Base-by-base conservation (phyloP, 1,140 invertebrate species). In the Potamilus streckersoni region DNA sequence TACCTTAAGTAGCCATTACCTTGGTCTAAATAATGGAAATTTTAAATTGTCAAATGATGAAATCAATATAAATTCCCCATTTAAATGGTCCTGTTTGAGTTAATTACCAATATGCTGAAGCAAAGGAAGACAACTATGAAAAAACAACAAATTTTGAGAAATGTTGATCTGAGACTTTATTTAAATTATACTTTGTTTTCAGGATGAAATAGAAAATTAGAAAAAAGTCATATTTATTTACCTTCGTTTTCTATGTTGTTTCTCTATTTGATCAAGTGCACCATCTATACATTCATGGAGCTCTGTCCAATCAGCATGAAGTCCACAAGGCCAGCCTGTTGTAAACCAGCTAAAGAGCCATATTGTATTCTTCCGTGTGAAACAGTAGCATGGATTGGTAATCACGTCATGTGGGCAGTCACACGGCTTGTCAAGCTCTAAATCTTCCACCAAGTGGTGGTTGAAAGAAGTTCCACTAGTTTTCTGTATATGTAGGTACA, bases 291-390 rank as follows among this genome's bases (percentile, higher is more conserved):
- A 76, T 60, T 76, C 74, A 56, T 76, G 74, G 55, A 76, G 20
- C 69, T 71, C 72, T 16, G 74, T 77, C 75, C 75, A 77, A 64
- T 77, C 75, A 20, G 75, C 70, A 76, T 77, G 75, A 15, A 77
- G 69, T 2, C 69, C 75, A 77, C 75, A 77, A 19, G 75, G 75
- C 75, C 75, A 77, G 11, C 75, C 70, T 16, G 69, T 71, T 11
- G 74, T 77, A 66, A 77, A 77, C 75, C 75, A 77, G 64, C 70
- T 72, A 62, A 77, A 77, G 31, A 77, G 59, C 74, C 74, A 76
- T 17, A 77, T 61, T 61, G 60, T 23, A 17, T 71, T 71, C 5
- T 68, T 16, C 20, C 73, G 56, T 8, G 61, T 77, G 14, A 49
- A 49, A 49, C 74, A 76, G 64, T 66, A n/a, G 57, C 74, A 76